Evolutionary conservation across 1,140 invertebrate genomes (phyloP).

Genomic region (Eupristina koningsbergeri): DNA sequence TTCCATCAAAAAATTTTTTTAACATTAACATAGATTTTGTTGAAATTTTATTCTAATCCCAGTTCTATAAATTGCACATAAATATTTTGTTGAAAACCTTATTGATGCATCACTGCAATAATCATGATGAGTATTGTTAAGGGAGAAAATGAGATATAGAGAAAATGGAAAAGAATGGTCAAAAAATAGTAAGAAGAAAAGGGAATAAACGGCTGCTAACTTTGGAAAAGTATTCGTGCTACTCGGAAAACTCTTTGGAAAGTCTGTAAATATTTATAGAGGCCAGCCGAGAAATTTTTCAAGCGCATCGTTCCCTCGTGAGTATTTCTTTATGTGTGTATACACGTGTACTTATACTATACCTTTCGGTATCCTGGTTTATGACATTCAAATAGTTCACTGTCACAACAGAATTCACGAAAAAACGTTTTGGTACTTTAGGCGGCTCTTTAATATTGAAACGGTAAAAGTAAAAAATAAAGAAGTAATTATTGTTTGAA

Average conservation of each 20-base stretch:
- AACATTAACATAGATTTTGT: no score
- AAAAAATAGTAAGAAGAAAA: neutral
- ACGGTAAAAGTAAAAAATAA: neutral
- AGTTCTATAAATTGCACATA: no score
- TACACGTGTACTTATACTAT: neutral
- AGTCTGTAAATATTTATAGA: slow-evolving; percentile 53
- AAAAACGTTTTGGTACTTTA: neutral
- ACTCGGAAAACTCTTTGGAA: slow-evolving; percentile 46
- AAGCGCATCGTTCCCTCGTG: slow-evolving; percentile 37
- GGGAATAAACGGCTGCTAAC: neutral
- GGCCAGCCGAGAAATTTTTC: slow-evolving; percentile 41
- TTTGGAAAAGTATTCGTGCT: slow-evolving; percentile 42
- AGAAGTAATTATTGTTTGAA: neutral
- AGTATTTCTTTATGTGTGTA: slow-evolving; percentile 13
- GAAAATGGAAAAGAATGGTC: neutral
- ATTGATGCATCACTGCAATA: no score
- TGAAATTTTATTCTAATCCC: no score
- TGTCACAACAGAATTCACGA: neutral
- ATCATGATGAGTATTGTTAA: neutral
- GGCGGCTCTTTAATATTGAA: no score
- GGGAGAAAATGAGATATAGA: neutral
- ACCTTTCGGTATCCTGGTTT: slow-evolving; percentile 18
- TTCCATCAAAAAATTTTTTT: no score
- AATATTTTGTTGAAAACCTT: no score
- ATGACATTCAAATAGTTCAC: slow-evolving; percentile 37